Evolutionary conservation across 1,140 invertebrate species (phyloP), one percentile per base, ranked within the genome.

Genomic region (Rhizoglyphus robini): DNA sequence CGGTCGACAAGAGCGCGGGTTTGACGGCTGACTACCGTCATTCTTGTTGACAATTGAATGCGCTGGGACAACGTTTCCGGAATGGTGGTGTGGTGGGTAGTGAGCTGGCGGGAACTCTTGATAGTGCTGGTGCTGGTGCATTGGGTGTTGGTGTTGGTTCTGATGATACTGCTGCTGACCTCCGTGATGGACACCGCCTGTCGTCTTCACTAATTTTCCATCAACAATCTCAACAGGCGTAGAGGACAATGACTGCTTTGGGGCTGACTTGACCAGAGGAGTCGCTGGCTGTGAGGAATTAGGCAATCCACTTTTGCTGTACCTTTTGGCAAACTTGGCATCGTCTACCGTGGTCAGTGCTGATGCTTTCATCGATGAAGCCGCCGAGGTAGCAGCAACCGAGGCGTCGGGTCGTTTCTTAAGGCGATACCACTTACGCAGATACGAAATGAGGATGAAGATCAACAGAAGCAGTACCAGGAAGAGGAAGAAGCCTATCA

Each of bases 401-500:
- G 47, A 15, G 5, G 5, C 5, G 25, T 4, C 23, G 13, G 48
- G 57, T 27, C 57, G 34, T n/a, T 63, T 63, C 61, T 63, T 63
- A 29, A 63, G 41, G 61, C 61, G 61, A 46, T 49, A 63, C 61
- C 41, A 46, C 32, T 63, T 38, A 31, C 61, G 61, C 5, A 63
- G 34, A 49, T 63, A 63, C 18, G 61, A 63, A n/a, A 63, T 63
- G 2, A 63, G 32, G 11, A 63, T 63, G 36, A 63, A 63, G 8
- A 63, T 25, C 38, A 63, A 34, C 27, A 63, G 32, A 20, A 63
- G 41, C 2, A 63, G 36, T 5, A 63, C 61, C 13, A 63, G 27
- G n/a, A 63, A 63, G 48, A 63, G 61, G 20, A 63, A 63, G 27
- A 63, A 63, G 8, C 61, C 61, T 18, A 63, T 63, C n/a, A 63